Evolutionary conservation across 92 coral and sea anemone genomes (phyloP).

Genomic region (Palythoa grandiflora): DNA sequence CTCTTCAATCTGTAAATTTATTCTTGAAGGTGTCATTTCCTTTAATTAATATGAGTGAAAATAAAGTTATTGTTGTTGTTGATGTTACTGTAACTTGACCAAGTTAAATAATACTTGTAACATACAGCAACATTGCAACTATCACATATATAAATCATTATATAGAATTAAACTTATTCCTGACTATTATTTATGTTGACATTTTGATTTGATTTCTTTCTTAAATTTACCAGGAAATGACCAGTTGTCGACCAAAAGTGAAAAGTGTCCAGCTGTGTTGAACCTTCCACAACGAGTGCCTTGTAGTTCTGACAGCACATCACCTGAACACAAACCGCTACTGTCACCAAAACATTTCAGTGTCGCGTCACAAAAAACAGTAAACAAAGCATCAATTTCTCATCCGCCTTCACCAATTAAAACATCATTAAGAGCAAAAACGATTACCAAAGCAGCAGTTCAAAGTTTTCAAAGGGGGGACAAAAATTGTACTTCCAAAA

Average conservation of each 20-base stretch:
- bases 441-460: slow-evolving; percentile 19
- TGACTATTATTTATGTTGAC: neutral
- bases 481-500: slow-evolving; percentile 9
- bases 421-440: neutral
- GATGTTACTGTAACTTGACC: too few relatives aligned
- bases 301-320: slow-evolving; percentile 14
- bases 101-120: too few relatives aligned
- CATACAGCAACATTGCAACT: too few relatives aligned
- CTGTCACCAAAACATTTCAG: slow-evolving; percentile 4
- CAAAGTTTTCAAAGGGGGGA: neutral
- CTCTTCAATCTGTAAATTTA: too few relatives aligned
- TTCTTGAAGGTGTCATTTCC: too few relatives aligned
- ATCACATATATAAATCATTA: too few relatives aligned
- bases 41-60: too few relatives aligned
- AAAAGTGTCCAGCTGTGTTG: neutral
- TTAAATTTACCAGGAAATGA: slow-evolving; percentile 13
- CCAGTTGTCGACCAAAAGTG: slow-evolving; percentile 2
- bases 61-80: too few relatives aligned
- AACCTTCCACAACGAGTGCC: slow-evolving; percentile 28
- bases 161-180: neutral
- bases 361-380: neutral
- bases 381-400: neutral
- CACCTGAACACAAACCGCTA: neutral
- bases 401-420: slow-evolving; percentile 18
- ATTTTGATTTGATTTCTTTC: too few relatives aligned